Conservation (phyloP, 2,797 vertebrate species). For the Macrochelys suwanniensis region DNA sequence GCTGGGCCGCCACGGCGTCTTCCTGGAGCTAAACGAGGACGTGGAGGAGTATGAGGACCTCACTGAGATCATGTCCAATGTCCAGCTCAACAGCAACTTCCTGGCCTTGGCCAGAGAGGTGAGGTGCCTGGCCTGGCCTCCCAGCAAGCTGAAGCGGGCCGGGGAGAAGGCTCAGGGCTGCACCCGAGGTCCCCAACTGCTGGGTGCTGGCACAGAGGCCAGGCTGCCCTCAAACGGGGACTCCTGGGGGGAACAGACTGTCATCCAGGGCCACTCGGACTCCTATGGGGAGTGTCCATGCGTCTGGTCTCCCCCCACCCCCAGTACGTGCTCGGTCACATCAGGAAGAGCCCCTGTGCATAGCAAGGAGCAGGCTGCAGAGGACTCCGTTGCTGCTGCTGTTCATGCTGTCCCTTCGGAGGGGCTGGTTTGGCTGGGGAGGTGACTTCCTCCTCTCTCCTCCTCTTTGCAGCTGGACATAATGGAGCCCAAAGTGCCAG, state of each 20-base stretch:
- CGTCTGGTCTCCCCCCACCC: neutral
- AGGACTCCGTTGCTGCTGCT: too few species aligned
- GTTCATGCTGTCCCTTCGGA: too few species aligned
- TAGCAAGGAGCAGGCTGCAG: neutral
- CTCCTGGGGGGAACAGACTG: neutral
- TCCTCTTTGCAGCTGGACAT: constrained; percentile 91
- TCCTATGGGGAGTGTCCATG: neutral
- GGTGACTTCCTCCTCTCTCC: neutral
- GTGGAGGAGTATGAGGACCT: constrained; percentile 98
- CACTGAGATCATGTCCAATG: constrained; percentile 99
- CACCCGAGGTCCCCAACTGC: neutral
- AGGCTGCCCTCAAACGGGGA: neutral
- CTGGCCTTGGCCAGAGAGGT: constrained; percentile 97
- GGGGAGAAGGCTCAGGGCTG: neutral
- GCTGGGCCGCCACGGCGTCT: constrained; percentile 97
- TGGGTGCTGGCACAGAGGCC: constrained; percentile 6
- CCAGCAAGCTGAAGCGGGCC: neutral
- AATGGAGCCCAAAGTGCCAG: constrained; percentile 99
- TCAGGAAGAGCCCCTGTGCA: neutral
- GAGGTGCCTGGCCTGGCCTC: constrained; percentile 4
- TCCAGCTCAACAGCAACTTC: constrained; percentile 99
- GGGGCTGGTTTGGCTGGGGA: neutral
- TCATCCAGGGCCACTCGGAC: neutral
- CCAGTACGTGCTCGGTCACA: neutral
- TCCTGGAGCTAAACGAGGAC: constrained; percentile 96